Evolutionary conservation across 92 coral and sea anemone species (phyloP).

Genomic region (Desmophyllum pertusum): DNA sequence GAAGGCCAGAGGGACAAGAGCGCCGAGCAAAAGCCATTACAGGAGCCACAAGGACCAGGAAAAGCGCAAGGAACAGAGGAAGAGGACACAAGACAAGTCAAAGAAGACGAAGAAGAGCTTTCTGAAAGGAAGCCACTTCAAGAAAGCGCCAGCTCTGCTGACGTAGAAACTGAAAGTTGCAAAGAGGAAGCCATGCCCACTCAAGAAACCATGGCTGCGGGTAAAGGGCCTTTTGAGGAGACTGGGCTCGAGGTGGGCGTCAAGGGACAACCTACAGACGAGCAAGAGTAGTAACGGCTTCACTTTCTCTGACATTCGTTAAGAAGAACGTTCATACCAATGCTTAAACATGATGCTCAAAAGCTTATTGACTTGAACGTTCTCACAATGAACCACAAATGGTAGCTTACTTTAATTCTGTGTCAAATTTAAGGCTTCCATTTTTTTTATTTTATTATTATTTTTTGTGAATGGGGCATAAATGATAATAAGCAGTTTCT

Average conservation of each 20-base stretch:
- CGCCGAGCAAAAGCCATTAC: not conserved
- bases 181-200: not conserved
- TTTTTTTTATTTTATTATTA: no score
- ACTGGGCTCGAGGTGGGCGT: conserved; percentile 30
- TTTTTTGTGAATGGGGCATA: no score
- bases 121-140: conserved; percentile 2
- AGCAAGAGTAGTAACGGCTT: not conserved
- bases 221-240: conserved; percentile 29
- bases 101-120: not conserved
- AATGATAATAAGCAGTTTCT: no score
- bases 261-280: conserved; percentile 22
- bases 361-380: no score
- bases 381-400: no score
- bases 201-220: conserved; percentile 15
- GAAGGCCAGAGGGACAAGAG: not conserved
- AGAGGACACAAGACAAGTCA: not conserved
- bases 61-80: not conserved
- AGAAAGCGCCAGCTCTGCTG: not conserved
- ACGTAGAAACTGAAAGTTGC: not conserved
- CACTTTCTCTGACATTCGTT: not conserved
- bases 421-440: no score
- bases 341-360: no score
- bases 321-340: not conserved
- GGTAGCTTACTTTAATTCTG: no score
- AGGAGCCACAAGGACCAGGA: not conserved